Conservation (phyloP, 2,888 invertebrate genomes). For the Alloplasta piceator region DNA sequence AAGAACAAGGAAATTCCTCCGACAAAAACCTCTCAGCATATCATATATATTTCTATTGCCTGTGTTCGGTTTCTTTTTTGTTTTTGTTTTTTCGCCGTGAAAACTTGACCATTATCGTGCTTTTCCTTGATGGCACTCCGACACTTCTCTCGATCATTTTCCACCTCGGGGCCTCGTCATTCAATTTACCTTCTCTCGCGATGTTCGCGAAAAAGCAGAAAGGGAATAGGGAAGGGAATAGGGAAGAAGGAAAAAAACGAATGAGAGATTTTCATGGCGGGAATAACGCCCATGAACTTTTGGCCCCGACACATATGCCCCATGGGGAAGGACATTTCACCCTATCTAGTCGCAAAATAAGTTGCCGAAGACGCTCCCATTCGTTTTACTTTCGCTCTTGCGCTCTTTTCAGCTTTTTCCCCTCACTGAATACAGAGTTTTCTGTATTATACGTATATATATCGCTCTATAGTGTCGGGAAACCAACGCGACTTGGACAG, state of each 20-base stretch:
- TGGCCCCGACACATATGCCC: constrained; percentile 56
- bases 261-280: neutral
- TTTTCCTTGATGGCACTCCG: neutral
- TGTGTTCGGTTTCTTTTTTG: no score
- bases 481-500: no score
- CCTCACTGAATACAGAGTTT: neutral
- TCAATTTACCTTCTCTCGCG: constrained; percentile 18
- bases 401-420: neutral
- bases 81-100: neutral
- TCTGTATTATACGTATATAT: neutral
- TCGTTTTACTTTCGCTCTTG: constrained; percentile 60
- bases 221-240: constrained; percentile 21
- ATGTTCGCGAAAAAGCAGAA: neutral
- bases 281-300: constrained; percentile 60
- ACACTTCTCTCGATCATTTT: constrained; percentile 13
- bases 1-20: no score
- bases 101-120: constrained; percentile 45
- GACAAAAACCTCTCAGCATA: no score
- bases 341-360: constrained; percentile 59
- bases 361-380: constrained; percentile 52
- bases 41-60: no score
- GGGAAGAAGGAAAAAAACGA: constrained; percentile 28
- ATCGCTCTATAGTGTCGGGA: no score
- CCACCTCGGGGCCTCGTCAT: constrained; percentile 2
- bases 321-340: constrained; percentile 58